Evolutionary conservation across 2,888 invertebrate genomes (phyloP), one percentile per base, ranked within the genome.

Genomic region (Lasioglossum leucozonium): DNA sequence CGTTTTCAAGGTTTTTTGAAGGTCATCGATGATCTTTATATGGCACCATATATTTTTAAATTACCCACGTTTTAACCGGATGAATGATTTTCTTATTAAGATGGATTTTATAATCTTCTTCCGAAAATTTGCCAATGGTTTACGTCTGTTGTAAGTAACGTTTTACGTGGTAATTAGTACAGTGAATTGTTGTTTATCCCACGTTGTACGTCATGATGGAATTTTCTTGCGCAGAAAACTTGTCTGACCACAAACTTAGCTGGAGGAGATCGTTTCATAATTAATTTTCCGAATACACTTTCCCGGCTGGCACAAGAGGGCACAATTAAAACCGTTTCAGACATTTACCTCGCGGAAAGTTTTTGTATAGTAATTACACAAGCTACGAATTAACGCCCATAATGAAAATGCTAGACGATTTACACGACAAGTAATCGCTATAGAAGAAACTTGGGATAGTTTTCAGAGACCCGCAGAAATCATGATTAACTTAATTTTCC

Each of bases 291-390:
- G 69, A 51, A 65, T 85, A 44, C 69, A 69, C 79, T 44, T 73
- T 55, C 69, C 42, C 69, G 42, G 26, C n/a, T 30, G 40, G 51
- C 40, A 26, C 44, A 75, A 26, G 37, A 58, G 22, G 40, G 37
- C 62, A 72, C 75, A 79, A 84, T 85, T 84, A 85, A 75, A 84
- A 84, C 18, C 80, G 72, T 71, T 80, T 80, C 74, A 76, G 58
- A 79, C 62, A 67, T 71, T 71, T 72, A 37, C 55, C 13, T 58
- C 13, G 65, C 16, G 26, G 40, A 22, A 79, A 77, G 71, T 84
- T 80, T 84, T 80, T 80, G 34, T 74, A 26, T 37, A 47, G 67
- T 72, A 80, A 85, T 85, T 84, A 80, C 47, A 40, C 47, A 13
- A 47, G 74, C 44, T 72, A 77, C 69, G 58, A 69, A 76, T 82